Percentiles rank a stretch among this genome's conserved stretches.
Evolutionary conservation across 2,888 invertebrate genomes (phyloP).

Genomic region (Polietes domitor): DNA sequence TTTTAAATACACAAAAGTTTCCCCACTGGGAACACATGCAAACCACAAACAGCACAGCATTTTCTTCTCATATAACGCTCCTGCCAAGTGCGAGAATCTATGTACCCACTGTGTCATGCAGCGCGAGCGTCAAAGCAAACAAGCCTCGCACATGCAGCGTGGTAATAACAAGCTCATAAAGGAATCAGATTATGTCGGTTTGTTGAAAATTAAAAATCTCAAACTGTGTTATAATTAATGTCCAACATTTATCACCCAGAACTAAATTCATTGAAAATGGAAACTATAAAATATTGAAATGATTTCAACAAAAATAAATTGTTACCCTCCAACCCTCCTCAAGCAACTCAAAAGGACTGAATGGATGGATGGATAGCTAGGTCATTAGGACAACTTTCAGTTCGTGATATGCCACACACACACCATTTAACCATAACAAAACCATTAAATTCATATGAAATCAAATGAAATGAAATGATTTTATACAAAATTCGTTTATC

Average conservation of each 20-base stretch:
- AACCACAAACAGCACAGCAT: too few relatives aligned
- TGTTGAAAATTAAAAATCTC: conserved; percentile 60
- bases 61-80: background rate
- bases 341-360: background rate
- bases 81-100: background rate
- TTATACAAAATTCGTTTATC: conserved; percentile 1
- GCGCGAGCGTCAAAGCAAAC: background rate
- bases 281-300: conserved; percentile 37
- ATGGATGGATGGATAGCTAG: background rate
- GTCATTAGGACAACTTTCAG: background rate
- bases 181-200: background rate
- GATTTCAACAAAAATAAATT: background rate
- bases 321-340: background rate
- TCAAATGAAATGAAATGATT: conserved; percentile 19
- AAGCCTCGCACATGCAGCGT: background rate
- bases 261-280: conserved; percentile 21
- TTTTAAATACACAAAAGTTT: background rate
- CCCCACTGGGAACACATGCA: background rate
- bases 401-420: background rate
- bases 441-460: conserved; percentile 20
- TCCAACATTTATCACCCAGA: conserved; percentile 67
- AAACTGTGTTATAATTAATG: conserved; percentile 77
- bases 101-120: background rate
- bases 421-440: background rate
- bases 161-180: background rate